Percentiles rank a stretch among this genome's conserved stretches.
Conservation (phyloP, 2,113 vertebrate species). For the Melospiza melodia region DNA sequence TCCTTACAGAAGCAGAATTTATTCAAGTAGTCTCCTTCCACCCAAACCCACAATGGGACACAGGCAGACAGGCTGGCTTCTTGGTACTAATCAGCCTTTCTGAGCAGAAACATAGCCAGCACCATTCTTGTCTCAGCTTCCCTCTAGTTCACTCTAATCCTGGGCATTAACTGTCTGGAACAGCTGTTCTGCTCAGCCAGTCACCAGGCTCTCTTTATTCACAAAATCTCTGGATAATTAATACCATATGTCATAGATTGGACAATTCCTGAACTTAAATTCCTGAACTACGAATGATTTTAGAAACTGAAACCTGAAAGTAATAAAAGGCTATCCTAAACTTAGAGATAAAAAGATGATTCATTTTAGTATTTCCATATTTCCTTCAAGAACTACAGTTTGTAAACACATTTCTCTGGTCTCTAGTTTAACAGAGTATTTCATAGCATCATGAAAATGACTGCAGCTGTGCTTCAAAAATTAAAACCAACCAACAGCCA, state of each 20-base stretch:
- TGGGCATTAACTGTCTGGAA: not conserved
- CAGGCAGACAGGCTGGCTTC: not conserved
- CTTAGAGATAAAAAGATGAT: not conserved
- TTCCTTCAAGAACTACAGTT: not conserved
- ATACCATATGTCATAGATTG: not conserved
- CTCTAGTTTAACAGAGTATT: conserved; percentile 19
- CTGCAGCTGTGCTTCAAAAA: conserved; percentile 21
- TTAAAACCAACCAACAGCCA: conserved; percentile 26
- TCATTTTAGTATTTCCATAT: not conserved
- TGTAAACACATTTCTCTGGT: conserved; percentile 3
- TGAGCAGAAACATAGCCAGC: not conserved
- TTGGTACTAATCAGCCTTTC: not conserved
- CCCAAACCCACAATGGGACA: not conserved
- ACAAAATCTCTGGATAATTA: not conserved
- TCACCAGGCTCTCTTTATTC: not conserved
- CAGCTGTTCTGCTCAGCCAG: not conserved
- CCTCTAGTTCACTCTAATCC: not conserved
- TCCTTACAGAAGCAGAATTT: not conserved
- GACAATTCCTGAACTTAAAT: not conserved
- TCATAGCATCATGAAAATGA: conserved; percentile 8
- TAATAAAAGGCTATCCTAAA: not conserved
- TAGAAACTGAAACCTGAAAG: not conserved
- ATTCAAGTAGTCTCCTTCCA: not conserved
- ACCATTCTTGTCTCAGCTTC: not conserved
- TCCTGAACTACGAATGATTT: not conserved